Evolutionary conservation across 2,797 vertebrate species (phyloP), one percentile per base, ranked within the genome.

Genomic region (Danio jaintianensis): DNA sequence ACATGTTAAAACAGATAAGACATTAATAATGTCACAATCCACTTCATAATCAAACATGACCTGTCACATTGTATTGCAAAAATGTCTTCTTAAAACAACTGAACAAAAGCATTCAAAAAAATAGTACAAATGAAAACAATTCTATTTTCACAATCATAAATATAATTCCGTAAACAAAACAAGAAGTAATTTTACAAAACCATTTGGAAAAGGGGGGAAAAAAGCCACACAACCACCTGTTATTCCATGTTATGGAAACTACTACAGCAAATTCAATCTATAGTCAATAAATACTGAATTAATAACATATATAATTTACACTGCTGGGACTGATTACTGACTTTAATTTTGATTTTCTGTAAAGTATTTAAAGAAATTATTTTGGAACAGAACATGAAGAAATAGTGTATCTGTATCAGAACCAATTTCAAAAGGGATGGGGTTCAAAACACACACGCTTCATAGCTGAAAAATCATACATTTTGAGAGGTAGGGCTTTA

Each of bases 51-150:
- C 43, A 79, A 43, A 79, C 62, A 71, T 45, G 52, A 72, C 48
- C 56, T 64, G 78, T 15, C 18, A 72, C 68, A 55, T 72, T 63
- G 59, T 18, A 72, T 53, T 18, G 36, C 9, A 29, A 50, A 70
- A 58, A 69, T 47, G 8, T 48, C 29, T 11, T 7, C 29, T 48
- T 12, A 36, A 69, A 72, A 50, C 9, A 52, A 92, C 94, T 94
- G 93, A 94, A 95, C 53, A 61, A 80, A 95, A 95, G 4, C 59
- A 72, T 55, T 61, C 56, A 29, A 79, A 79, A 43, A 79, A 18
- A 76, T 7, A 47, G 52, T 18, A 79, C 52, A 15, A 71, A 79
- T 50, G 4, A 9, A 52, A 78, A 70, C 45, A 38, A 47, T 56
- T 68, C 9, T 61, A 75, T 66, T 56, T 53, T 58, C 52, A 73